A percentile compares a stretch with the other conserved stretches of the same genome.
These are phyloP conservation scores for Drosophila tsacasi DNA, from an alignment of 1,140 invertebrate genomes.

Conservation along the genomic window DNA sequence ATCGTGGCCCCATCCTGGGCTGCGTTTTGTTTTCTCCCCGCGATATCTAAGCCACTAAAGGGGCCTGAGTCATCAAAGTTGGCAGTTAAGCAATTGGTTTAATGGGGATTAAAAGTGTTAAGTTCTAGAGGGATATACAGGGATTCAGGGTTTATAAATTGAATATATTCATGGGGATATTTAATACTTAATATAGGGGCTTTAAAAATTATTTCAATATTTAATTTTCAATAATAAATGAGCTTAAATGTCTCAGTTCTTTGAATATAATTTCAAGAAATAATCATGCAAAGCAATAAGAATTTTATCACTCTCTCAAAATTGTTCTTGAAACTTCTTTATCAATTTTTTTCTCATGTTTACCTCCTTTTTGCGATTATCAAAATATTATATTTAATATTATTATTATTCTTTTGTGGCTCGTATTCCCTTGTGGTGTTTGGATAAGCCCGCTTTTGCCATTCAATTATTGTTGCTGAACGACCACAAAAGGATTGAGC, in stretches of 20 bases:
- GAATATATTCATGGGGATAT: background rate
- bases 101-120: background rate
- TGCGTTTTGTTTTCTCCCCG: slow-evolving; percentile 54
- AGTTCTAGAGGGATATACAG: background rate
- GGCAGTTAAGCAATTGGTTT: slow-evolving; percentile 5
- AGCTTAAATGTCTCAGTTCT: background rate
- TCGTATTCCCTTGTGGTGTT: background rate
- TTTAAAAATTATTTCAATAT: too few species aligned
- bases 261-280: background rate
- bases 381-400: slow-evolving; percentile 45
- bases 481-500: slow-evolving; percentile 47
- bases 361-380: background rate
- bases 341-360: background rate
- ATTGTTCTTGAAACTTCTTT: background rate
- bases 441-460: slow-evolving; percentile 11
- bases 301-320: background rate
- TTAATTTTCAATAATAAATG: too few species aligned
- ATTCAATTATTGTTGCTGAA: slow-evolving; percentile 19
- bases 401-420: slow-evolving; percentile 35
- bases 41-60: slow-evolving; percentile 25
- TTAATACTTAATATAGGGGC: too few species aligned
- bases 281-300: background rate
- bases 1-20: slow-evolving; percentile 47
- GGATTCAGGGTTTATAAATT: too few species aligned
- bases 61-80: slow-evolving; percentile 37